Base-by-base conservation (phyloP, 2,888 invertebrate genomes). In the Exocentrus adspersus region DNA sequence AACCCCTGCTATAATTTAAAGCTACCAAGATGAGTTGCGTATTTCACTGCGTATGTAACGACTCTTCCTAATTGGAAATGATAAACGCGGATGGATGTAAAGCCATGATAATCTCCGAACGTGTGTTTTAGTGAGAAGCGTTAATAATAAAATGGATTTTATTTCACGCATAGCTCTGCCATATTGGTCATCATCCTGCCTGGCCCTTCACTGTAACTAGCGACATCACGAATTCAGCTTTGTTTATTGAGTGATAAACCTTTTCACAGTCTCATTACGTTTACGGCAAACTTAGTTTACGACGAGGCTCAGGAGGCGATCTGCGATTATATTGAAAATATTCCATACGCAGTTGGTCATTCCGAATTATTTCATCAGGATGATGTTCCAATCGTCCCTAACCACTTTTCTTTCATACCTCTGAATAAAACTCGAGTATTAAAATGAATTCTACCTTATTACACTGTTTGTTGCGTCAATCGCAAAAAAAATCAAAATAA, bases 161-260 rank as follows among this genome's bases (percentile, higher is more conserved):
- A 76, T 77, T 73, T 73, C 71, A 67, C 69, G 71, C 68, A 71
- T 70, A 60, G 67, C 61, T 67, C 69, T 69, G 68, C 68, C 74
- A 75, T 75, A 74, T 74, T 76, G 76, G 74, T 75, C 75, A 74
- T 69, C 60, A 68, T 66, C 63, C 65, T 54, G 69, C n/a, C n/a
- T n/a, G 67, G 68, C 71, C 73, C 72, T 68, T 70, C 70, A 70
- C 67, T 64, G 70, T 69, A 70, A 66, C 70, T 65, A 63, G 70
- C 72, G 73, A 74, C 75, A 72, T 70, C 70, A 70, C 72, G 72
- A 72, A 73, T 73, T 72, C 70, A 70, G 72, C 73, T 73, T 78
- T 79, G 79, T 80, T 82, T 81, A 81, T 81, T 75, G 80, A 79
- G 81, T 81, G 81, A 81, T 81, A 82, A 81, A 82, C 76, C 77